A percentile compares a stretch with the other conserved stretches of the same genome.
Conservation (phyloP, 1,140 invertebrate genomes). For the Caenorhabditis latens region DNA sequence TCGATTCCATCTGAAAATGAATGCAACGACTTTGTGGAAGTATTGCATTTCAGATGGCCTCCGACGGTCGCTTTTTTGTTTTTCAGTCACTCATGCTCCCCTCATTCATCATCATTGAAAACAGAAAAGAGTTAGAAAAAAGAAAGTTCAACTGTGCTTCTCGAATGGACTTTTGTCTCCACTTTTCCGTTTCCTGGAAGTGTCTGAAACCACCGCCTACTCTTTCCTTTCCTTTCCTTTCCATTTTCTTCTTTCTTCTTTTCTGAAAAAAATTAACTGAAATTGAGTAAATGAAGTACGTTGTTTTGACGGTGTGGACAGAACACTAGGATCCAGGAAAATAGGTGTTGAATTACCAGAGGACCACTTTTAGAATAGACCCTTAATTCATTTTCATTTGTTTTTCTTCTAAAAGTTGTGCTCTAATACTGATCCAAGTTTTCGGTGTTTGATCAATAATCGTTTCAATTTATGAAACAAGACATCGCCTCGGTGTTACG, state of each 20-base stretch:
- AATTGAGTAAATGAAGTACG: constrained; percentile 3
- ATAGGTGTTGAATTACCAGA: neutral
- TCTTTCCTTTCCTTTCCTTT: neutral
- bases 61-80: neutral
- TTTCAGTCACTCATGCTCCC: neutral
- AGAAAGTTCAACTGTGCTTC: neutral
- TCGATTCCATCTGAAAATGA: constrained; percentile 20
- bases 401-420: no score
- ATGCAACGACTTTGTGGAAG: neutral
- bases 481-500: no score
- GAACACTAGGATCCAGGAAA: neutral
- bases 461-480: no score
- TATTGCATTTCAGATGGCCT: constrained; percentile 42
- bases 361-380: neutral
- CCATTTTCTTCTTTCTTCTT: neutral
- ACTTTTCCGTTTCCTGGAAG: constrained; percentile 6
- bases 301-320: constrained; percentile 13
- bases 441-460: no score
- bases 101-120: neutral
- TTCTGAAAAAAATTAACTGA: neutral
- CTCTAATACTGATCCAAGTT: no score
- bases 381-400: no score
- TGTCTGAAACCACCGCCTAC: neutral
- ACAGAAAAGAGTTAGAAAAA: neutral
- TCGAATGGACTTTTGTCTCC: neutral